These are phyloP conservation scores for Dicrostonyx torquatus DNA, from an alignment of 2,797 vertebrate genomes.

Conservation along the genomic window DNA sequence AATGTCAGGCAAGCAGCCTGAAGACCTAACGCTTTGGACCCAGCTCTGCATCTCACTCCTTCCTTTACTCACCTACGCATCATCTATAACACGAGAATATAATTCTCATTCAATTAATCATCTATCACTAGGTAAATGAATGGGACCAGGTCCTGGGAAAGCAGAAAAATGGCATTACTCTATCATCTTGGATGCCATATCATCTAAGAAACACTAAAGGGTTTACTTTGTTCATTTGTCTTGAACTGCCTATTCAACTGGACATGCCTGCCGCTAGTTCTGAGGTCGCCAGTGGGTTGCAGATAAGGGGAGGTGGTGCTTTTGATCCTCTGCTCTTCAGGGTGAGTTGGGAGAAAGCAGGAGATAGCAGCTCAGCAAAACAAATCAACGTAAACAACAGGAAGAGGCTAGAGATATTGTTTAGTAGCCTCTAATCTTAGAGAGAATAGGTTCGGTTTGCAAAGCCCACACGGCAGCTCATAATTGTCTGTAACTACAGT, in stretches of 20 bases:
- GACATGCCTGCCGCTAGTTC: neutral
- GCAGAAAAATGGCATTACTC: neutral
- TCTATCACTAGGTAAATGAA: neutral
- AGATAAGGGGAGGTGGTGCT: neutral
- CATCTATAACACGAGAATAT: neutral
- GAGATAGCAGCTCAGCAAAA: neutral
- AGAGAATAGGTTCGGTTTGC: neutral
- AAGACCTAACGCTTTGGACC: too few relatives aligned
- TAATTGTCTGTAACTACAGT: neutral
- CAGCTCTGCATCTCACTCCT: neutral
- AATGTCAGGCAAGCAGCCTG: neutral
- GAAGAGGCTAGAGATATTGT: neutral
- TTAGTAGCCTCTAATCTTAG: neutral
- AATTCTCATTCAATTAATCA: neutral
- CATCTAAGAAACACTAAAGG: neutral
- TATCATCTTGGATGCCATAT: neutral
- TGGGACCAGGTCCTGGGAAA: neutral
- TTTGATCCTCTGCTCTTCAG: neutral
- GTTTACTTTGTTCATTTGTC: neutral
- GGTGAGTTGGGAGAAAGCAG: neutral
- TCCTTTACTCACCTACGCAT: neutral
- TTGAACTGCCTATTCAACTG: neutral
- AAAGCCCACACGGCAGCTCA: neutral
- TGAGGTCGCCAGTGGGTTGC: neutral
- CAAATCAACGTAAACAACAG: neutral